These are phyloP conservation scores for Dolichallabes microphthalmus DNA, from an alignment of 2,113 vertebrate genomes.

Conservation along the genomic window DNA sequence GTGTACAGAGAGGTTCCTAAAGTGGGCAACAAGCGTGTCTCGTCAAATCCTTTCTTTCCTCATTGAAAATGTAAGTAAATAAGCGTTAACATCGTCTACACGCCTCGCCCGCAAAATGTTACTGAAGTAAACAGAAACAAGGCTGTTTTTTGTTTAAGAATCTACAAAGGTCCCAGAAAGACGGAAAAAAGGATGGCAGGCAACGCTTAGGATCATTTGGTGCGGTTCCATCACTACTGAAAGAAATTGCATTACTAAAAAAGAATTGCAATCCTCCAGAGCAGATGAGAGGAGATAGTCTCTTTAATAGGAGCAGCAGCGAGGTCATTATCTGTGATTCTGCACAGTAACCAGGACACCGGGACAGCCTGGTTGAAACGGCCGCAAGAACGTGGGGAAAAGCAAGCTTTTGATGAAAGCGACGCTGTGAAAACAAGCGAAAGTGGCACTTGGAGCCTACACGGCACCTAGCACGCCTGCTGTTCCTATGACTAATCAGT, in stretches of 20 bases:
- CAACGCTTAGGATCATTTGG: constrained; percentile 50
- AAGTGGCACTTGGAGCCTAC: constrained; percentile 28
- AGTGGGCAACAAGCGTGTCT: not conserved
- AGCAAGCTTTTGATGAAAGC: constrained; percentile 3
- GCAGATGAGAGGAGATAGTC: constrained; percentile 52
- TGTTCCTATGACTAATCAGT: constrained; percentile 22
- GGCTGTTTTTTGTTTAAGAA: constrained; percentile 12
- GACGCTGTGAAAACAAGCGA: not conserved
- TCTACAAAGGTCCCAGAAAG: not conserved
- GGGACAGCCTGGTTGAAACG: constrained; percentile 15
- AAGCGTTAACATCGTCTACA: not conserved
- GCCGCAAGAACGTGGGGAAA: not conserved
- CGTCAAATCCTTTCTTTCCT: not conserved
- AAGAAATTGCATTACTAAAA: constrained; percentile 52
- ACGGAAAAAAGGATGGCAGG: not conserved
- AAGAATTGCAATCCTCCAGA: constrained; percentile 54
- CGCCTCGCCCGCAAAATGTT: not conserved
- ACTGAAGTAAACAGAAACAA: constrained; percentile 6
- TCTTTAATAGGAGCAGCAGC: constrained; percentile 54
- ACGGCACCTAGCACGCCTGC: not conserved
- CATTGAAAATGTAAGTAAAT: constrained; percentile 10
- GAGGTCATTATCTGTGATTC: constrained; percentile 59
- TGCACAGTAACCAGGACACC: constrained; percentile 41
- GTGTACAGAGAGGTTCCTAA: not conserved
- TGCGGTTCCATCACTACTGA: constrained; percentile 37